A percentile compares a stretch with the other conserved stretches of the same genome.
Conservation (phyloP, 2,888 invertebrate species). For the Parapristionchus giblindavisi region DNA sequence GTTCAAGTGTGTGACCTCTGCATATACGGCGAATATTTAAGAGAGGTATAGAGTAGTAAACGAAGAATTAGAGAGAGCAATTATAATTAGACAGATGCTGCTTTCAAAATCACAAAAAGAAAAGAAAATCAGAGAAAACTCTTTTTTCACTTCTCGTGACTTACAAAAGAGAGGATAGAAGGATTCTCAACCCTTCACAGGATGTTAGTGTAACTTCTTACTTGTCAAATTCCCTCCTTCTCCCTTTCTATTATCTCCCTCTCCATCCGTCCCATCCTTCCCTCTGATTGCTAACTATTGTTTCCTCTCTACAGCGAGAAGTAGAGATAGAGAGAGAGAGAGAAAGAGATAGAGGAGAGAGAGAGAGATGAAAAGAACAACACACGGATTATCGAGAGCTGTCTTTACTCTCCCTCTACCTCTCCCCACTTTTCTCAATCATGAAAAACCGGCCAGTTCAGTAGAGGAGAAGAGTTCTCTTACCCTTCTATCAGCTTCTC, state of each 20-base stretch:
- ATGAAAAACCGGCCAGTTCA: too few relatives aligned
- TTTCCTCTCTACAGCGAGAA: neutral
- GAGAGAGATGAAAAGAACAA: neutral
- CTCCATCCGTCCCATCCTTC: too few relatives aligned
- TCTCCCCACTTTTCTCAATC: constrained; percentile 4
- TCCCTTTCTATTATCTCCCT: too few relatives aligned
- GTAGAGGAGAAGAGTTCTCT: too few relatives aligned
- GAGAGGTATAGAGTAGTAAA: too few relatives aligned
- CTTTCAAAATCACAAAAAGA: neutral
- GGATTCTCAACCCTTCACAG: too few relatives aligned
- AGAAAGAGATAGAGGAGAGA: neutral
- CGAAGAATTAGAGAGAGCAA: too few relatives aligned
- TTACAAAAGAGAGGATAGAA: neutral
- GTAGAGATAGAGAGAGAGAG: constrained; percentile 13
- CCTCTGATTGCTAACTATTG: too few relatives aligned
- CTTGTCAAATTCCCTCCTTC: too few relatives aligned
- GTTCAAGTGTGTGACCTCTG: neutral
- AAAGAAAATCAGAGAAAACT: neutral
- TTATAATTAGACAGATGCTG: neutral
- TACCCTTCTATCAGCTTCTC: neutral
- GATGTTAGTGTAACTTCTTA: too few relatives aligned
- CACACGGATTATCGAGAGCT: constrained; percentile 20
- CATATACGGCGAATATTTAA: constrained; percentile 9
- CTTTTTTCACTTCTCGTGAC: neutral
- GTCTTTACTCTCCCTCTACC: neutral